phyloP scores from a whole-genome alignment of 2,113 vertebrate species.

The Hippocampus abdominalis region DNA sequence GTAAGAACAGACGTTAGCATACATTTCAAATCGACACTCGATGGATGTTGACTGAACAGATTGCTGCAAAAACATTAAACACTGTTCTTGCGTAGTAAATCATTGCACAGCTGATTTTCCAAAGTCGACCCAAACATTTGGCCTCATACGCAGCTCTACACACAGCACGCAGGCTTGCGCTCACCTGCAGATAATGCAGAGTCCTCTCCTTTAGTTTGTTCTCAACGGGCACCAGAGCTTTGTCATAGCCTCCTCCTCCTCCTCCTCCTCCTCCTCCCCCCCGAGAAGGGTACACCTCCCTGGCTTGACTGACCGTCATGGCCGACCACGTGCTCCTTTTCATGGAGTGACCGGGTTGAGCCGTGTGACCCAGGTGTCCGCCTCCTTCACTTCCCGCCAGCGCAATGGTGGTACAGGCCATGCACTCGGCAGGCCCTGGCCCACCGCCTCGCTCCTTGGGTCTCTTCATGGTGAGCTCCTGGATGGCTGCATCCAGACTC shows the following conservation, averaged over 20 bases:
- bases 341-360: conserved; percentile 81
- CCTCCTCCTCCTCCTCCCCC: conserved; percentile 25
- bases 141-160: neutral
- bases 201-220: conserved; percentile 88
- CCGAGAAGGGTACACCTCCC: conserved; percentile 86
- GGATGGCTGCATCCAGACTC: conserved; percentile 90
- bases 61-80: neutral
- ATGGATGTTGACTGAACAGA: neutral
- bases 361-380: conserved; percentile 57
- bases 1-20: neutral
- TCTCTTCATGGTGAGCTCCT: conserved; percentile 94
- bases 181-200: conserved; percentile 96
- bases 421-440: conserved; percentile 83
- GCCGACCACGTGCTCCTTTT: conserved; percentile 97
- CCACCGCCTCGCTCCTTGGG: conserved; percentile 75
- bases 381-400: conserved; percentile 77
- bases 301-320: conserved; percentile 97
- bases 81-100: neutral
- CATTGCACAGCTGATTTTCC: neutral
- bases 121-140: neutral
- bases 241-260: conserved; percentile 74
- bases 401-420: conserved; percentile 91
- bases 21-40: neutral
- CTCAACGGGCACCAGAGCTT: conserved; percentile 88
- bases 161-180: conserved; percentile 22